phyloP scores from a whole-genome alignment of 2,797 vertebrate genomes.

The Danio kyathit region DNA sequence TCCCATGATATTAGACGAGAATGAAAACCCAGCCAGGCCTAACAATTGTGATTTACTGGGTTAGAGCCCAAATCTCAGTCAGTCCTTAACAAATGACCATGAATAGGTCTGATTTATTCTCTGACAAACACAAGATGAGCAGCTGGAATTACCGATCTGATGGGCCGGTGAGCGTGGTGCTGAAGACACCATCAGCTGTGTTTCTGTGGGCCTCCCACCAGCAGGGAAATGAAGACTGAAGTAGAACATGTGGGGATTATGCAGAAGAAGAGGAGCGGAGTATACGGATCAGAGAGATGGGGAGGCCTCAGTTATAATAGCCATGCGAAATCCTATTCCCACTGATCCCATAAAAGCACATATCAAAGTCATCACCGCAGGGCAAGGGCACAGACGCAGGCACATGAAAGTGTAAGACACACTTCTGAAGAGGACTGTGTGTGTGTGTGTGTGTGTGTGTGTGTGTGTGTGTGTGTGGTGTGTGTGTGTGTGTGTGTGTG shows the following conservation, averaged over 20 bases:
- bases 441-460: constrained; percentile 29
- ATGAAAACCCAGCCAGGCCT: not conserved
- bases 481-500: too few species aligned
- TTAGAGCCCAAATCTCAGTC: not conserved
- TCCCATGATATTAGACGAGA: not conserved
- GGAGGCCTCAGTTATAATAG: constrained; percentile 44
- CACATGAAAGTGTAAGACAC: constrained; percentile 27
- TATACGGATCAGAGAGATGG: constrained; percentile 22
- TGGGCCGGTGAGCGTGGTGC: constrained; percentile 4
- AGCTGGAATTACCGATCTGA: not conserved
- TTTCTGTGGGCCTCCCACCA: constrained; percentile 32
- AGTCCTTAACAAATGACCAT: not conserved
- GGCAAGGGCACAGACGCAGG: constrained; percentile 4
- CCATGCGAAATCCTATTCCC: constrained; percentile 26
- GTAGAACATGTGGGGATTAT: constrained; percentile 49
- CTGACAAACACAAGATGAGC: constrained; percentile 1
- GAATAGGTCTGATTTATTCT: not conserved
- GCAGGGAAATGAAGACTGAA: constrained; percentile 42
- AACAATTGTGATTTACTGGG: not conserved
- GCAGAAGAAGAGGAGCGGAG: constrained; percentile 43
- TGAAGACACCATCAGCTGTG: constrained; percentile 21
- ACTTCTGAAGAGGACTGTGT: constrained; percentile 6
- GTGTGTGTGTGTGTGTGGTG: too few species aligned
- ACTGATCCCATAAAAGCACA: constrained; percentile 37
- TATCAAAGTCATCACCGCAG: constrained; percentile 38